A percentile compares a stretch with the other conserved stretches of the same genome.
These are phyloP conservation scores for Lates calcarifer DNA, from an alignment of 2,113 vertebrate species.

Conservation along the genomic window DNA sequence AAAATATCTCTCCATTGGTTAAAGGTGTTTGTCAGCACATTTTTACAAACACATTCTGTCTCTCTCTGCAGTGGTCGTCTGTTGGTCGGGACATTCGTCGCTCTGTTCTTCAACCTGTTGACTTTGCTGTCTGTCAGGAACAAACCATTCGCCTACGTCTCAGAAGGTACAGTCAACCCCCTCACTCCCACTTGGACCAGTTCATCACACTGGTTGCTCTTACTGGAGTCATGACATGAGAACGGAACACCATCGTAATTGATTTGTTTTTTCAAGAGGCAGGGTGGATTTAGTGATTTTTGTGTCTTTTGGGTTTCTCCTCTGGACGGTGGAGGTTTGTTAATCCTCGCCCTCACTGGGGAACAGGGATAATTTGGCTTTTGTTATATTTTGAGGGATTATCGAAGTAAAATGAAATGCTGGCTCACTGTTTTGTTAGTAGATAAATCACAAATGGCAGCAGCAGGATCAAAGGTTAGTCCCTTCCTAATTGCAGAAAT, in stretches of 20 bases:
- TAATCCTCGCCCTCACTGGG: slow-evolving; percentile 50
- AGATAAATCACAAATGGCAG: slow-evolving; percentile 20
- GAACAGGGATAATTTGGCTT: slow-evolving; percentile 43
- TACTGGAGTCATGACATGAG: too few species aligned
- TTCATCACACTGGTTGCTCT: background rate
- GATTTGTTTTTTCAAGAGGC: background rate
- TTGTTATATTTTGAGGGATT: slow-evolving; percentile 58
- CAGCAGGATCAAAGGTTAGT: slow-evolving; percentile 38
- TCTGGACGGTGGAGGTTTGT: background rate
- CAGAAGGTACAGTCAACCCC: slow-evolving; percentile 89
- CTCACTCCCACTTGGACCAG: background rate
- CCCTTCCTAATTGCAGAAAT: slow-evolving; percentile 39
- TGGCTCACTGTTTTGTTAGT: slow-evolving; percentile 15
- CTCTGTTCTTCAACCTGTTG: slow-evolving; percentile 96
- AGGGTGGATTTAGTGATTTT: slow-evolving; percentile 16
- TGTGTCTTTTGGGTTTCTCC: slow-evolving; percentile 16
- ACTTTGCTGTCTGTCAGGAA: slow-evolving; percentile 96
- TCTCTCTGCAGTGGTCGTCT: slow-evolving; percentile 90
- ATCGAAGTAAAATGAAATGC: slow-evolving; percentile 35
- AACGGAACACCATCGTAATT: too few species aligned
- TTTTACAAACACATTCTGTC: background rate
- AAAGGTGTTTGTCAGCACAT: too few species aligned
- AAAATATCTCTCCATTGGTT: too few species aligned
- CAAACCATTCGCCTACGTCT: slow-evolving; percentile 97
- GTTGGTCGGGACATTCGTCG: slow-evolving; percentile 96